A percentile compares a stretch with the other conserved stretches of the same genome.
Evolutionary conservation across 2,113 vertebrate species (phyloP).

Genomic region (Agapornis roseicollis): DNA sequence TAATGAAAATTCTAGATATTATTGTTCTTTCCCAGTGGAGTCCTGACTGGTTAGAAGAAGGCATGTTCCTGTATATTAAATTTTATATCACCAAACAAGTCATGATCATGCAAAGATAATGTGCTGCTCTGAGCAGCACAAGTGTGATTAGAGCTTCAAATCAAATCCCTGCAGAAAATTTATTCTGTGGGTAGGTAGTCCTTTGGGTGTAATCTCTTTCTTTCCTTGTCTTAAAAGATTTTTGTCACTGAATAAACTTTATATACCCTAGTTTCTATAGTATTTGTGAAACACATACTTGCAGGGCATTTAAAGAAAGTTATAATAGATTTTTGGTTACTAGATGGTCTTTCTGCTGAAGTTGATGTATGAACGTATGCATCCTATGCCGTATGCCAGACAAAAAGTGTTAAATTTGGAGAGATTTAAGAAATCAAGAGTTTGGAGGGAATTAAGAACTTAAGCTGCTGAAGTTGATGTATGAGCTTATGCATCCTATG

Average conservation of each 20-base stretch:
- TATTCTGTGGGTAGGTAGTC: accelerated
- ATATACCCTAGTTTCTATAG: neutral
- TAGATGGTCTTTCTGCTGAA: neutral
- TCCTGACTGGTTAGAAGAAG: neutral
- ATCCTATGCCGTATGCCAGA: neutral
- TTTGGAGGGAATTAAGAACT: no score
- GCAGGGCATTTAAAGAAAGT: neutral
- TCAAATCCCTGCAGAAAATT: neutral
- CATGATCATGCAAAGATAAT: neutral
- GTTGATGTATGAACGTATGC: neutral
- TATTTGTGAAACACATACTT: neutral
- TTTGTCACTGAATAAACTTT: neutral
- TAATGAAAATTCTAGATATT: neutral
- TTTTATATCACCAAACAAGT: neutral
- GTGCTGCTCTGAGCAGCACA: neutral
- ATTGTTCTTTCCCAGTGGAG: neutral
- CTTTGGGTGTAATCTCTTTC: neutral
- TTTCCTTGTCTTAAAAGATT: neutral
- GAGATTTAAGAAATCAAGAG: neutral
- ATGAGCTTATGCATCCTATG: neutral
- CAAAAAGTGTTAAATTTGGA: no score
- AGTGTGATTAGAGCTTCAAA: neutral
- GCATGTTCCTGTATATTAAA: neutral
- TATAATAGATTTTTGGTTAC: neutral
- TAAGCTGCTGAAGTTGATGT: no score